A percentile compares a stretch with the other conserved stretches of the same genome.
Conservation (phyloP, 2,888 invertebrate species). For the Philaethria dido region DNA sequence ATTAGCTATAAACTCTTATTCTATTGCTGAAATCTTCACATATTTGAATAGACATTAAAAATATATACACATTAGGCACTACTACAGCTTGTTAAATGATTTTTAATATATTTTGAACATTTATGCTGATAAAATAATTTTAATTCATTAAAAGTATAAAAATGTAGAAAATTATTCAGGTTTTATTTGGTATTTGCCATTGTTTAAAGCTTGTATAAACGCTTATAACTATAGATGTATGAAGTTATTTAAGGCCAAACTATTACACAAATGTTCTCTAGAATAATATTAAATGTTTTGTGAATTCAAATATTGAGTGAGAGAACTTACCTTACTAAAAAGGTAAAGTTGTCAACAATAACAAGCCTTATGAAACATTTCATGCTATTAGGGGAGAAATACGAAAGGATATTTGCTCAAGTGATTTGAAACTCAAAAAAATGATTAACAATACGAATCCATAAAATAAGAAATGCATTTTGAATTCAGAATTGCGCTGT, state of each 20-base stretch:
- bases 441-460: too few relatives aligned
- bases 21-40: neutral
- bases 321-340: neutral
- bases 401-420: too few relatives aligned
- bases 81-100: neutral
- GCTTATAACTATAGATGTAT: conserved; percentile 13
- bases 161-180: conserved; percentile 12
- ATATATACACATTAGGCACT: conserved; percentile 4
- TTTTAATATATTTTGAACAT: neutral
- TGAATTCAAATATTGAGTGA: neutral
- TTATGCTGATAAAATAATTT: conserved; percentile 5
- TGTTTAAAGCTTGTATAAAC: conserved; percentile 16
- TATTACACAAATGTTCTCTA: neutral
- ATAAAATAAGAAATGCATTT: too few relatives aligned
- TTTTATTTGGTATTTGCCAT: conserved; percentile 18
- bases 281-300: neutral
- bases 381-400: neutral
- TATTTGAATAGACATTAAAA: neutral
- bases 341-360: neutral
- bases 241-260: conserved; percentile 11
- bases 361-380: neutral
- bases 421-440: too few relatives aligned
- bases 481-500: too few relatives aligned
- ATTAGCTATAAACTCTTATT: conserved; percentile 7
- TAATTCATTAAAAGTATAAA: conserved; percentile 10